Percentiles rank a stretch among this genome's conserved stretches.
These are phyloP conservation scores for Branchellion lobata DNA, from an alignment of 2,888 invertebrate genomes.

Conservation along the genomic window DNA sequence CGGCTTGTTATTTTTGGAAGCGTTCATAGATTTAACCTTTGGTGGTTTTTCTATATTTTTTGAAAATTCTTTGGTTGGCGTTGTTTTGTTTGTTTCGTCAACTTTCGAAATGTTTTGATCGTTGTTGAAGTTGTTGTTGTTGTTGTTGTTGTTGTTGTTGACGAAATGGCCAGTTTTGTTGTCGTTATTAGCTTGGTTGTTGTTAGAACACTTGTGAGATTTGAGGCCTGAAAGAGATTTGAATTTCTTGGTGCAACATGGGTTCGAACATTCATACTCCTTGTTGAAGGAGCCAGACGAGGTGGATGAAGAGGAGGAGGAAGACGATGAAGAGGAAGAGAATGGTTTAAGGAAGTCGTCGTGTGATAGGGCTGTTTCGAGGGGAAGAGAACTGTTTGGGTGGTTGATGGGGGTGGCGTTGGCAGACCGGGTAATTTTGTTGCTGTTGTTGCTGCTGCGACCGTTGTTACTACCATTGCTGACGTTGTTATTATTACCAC, in stretches of 20 bases:
- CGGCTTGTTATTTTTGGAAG: neutral
- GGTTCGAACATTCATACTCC: constrained; percentile 22
- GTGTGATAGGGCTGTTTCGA: neutral
- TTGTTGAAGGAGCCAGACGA: neutral
- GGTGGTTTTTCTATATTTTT: constrained; percentile 1
- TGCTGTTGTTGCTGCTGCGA: constrained; percentile 21
- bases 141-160: neutral
- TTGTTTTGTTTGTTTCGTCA: neutral
- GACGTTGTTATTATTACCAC: neutral
- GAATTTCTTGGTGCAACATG: constrained; percentile 36
- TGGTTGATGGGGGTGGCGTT: constrained; percentile 8
- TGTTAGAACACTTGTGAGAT: constrained; percentile 34
- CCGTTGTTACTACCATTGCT: neutral
- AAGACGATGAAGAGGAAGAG: constrained; percentile 2
- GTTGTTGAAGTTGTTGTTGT: neutral
- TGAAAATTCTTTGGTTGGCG: neutral
- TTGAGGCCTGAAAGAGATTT: constrained; percentile 39
- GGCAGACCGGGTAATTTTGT: constrained; percentile 6
- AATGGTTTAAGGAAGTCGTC: constrained; percentile 5
- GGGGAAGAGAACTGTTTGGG: neutral
- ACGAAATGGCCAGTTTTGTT: too few species aligned
- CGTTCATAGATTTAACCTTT: neutral
- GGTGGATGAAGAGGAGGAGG: neutral
- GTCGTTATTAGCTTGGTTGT: neutral
- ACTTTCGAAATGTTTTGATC: neutral